A percentile compares a stretch with the other conserved stretches of the same genome.
These are phyloP conservation scores for Tachuris rubrigastra DNA, from an alignment of 2,113 vertebrate species.

Conservation along the genomic window DNA sequence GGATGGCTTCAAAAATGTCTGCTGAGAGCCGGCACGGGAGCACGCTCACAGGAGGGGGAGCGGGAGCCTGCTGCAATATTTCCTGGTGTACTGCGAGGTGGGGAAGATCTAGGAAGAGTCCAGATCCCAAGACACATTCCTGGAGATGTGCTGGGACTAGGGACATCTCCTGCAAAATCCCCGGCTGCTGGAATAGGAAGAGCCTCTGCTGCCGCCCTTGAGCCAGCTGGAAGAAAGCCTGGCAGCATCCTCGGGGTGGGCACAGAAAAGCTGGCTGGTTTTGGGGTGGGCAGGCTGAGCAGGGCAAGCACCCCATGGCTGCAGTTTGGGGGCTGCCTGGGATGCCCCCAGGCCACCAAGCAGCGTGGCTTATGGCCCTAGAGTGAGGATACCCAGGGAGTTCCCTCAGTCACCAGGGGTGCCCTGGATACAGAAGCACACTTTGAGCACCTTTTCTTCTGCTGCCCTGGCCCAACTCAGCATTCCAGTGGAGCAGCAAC, in stretches of 20 bases:
- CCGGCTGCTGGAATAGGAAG: neutral
- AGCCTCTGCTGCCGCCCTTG: neutral
- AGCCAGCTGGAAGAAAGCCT: neutral
- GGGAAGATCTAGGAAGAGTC: neutral
- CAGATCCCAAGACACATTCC: neutral
- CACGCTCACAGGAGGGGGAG: accelerated
- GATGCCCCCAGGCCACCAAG: neutral
- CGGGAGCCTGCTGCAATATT: accelerated
- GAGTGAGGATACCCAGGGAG: neutral
- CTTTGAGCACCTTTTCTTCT: neutral
- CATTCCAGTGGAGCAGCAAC: accelerated
- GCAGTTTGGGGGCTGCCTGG: accelerated
- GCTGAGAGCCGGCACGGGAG: accelerated
- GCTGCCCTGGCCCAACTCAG: neutral
- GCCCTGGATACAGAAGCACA: neutral
- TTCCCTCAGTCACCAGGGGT: too few species aligned
- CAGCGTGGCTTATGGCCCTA: neutral
- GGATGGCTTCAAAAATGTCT: neutral
- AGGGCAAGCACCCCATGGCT: too few species aligned
- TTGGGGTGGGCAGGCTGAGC: neutral
- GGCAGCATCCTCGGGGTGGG: neutral
- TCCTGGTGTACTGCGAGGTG: accelerated
- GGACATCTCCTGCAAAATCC: neutral
- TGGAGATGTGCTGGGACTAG: neutral
- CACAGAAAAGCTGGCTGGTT: accelerated